phyloP scores from a whole-genome alignment of 2,113 vertebrate species.

The Poeciliopsis prolifica region DNA sequence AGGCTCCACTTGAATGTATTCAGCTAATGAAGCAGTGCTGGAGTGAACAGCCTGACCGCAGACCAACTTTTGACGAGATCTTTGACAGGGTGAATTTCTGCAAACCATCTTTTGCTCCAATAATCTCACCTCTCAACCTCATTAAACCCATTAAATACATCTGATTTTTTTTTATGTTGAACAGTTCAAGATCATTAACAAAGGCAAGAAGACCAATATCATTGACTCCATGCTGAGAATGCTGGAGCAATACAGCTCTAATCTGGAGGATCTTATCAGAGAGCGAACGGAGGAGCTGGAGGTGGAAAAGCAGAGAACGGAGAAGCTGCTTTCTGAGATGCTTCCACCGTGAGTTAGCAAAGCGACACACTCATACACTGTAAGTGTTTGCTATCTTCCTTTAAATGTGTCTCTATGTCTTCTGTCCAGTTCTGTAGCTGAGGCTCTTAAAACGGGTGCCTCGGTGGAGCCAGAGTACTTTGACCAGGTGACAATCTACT shows the following conservation, averaged over 20 bases:
- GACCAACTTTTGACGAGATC: constrained; percentile 88
- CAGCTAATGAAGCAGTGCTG: constrained; percentile 96
- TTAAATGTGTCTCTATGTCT: not conserved
- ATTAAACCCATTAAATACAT: not conserved
- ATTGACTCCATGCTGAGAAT: constrained; percentile 95
- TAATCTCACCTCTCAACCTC: not conserved
- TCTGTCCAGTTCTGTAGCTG: constrained; percentile 86
- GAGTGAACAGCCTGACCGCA: constrained; percentile 86
- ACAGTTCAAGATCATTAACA: constrained; percentile 94
- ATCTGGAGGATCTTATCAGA: constrained; percentile 91
- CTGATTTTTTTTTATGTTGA: not conserved
- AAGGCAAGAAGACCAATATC: constrained; percentile 94
- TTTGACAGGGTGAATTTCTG: constrained; percentile 84
- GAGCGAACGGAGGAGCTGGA: constrained; percentile 93
- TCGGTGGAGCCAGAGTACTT: constrained; percentile 92
- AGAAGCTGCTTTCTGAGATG: constrained; percentile 93
- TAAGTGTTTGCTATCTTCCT: not conserved
- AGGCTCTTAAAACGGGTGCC: constrained; percentile 89
- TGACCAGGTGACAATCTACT: constrained; percentile 94
- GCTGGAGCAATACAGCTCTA: constrained; percentile 96
- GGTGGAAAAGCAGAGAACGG: constrained; percentile 93
- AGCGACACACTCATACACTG: constrained; percentile 1
- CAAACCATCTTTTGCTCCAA: not conserved
- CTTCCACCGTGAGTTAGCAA: constrained; percentile 87
- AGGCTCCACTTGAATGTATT: constrained; percentile 88